A percentile compares a stretch with the other conserved stretches of the same genome.
Conservation (phyloP, 1,140 invertebrate species). For the Berghia stephanieae region DNA sequence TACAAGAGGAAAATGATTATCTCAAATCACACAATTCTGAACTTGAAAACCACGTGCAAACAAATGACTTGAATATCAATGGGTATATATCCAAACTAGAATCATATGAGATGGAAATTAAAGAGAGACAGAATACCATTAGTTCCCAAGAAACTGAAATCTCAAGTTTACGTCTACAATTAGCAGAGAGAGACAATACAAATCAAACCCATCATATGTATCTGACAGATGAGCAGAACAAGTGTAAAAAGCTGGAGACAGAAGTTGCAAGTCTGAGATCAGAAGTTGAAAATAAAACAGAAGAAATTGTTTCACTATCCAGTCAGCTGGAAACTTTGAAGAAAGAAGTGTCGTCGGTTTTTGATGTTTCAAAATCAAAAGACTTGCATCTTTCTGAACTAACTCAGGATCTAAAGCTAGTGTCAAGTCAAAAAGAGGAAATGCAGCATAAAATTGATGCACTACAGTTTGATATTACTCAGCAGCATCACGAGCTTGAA, state of each 20-base stretch:
- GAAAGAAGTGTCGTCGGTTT: too few species aligned
- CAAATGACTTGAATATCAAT: not conserved
- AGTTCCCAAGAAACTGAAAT: too few species aligned
- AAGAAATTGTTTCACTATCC: too few species aligned
- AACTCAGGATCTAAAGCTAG: too few species aligned
- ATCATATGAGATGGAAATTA: not conserved
- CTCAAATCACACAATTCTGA: not conserved
- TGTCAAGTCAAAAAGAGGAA: not conserved
- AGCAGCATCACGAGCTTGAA: too few species aligned
- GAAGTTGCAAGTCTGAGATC: not conserved
- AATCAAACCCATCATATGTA: too few species aligned
- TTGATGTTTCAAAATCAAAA: too few species aligned
- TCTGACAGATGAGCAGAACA: constrained; percentile 13
- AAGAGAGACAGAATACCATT: not conserved
- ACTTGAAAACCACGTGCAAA: not conserved
- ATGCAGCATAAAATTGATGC: not conserved
- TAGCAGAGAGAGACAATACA: too few species aligned
- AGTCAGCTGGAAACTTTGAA: too few species aligned
- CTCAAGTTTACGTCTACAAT: too few species aligned
- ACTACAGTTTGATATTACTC: too few species aligned
- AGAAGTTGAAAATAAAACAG: constrained; percentile 22
- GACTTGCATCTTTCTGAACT: too few species aligned
- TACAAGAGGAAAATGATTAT: constrained; percentile 5
- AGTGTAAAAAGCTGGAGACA: constrained; percentile 22
- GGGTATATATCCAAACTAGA: not conserved